Evolutionary conservation across 2,113 vertebrate species (phyloP).

Genomic region (Cepphus grylle): DNA sequence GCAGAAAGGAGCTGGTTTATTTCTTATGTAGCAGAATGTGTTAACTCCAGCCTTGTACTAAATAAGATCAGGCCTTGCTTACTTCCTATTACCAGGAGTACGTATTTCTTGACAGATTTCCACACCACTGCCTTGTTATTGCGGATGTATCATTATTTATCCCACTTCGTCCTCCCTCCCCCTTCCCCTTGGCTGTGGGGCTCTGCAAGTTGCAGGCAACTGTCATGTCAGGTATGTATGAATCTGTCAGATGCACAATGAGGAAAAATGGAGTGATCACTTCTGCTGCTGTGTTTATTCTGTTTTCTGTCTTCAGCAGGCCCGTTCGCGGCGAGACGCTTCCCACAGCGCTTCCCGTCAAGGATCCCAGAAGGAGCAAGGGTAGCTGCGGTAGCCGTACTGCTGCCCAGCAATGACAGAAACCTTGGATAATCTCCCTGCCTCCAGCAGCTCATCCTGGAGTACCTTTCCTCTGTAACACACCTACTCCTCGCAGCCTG

Average conservation of each 20-base stretch:
- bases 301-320: not conserved
- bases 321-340: not conserved
- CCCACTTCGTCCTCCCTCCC: not conserved
- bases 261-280: constrained; percentile 7
- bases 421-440: not conserved
- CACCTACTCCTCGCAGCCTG: not conserved
- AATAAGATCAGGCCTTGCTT: not conserved
- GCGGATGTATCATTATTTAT: not conserved
- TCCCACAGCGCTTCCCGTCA: not conserved
- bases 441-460: not conserved
- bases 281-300: not conserved
- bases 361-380: fast-evolving
- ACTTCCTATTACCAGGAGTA: not conserved
- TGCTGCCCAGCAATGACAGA: not conserved
- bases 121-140: not conserved
- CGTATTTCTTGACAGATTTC: constrained; percentile 35
- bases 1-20: not conserved
- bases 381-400: fast-evolving
- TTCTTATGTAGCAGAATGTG: not conserved
- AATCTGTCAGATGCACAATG: not conserved
- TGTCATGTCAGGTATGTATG: not conserved
- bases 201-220: not conserved
- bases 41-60: constrained; percentile 6
- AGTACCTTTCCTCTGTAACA: not conserved
- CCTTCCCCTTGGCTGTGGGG: not conserved